Evolutionary conservation across 2,888 invertebrate genomes (phyloP).

Genomic region (Eupithecia pulchellata): DNA sequence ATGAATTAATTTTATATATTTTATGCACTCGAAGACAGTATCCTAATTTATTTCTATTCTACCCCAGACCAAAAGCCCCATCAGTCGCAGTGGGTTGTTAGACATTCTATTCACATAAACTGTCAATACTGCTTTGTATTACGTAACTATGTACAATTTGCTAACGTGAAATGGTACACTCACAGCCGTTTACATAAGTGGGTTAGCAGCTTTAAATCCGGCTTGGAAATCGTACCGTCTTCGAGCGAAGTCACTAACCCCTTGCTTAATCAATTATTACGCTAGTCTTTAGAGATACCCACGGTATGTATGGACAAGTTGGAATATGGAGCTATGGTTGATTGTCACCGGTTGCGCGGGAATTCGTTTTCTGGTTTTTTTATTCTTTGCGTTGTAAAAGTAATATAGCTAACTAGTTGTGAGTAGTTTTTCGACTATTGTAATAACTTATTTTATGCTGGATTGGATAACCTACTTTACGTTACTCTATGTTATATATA

Average conservation of each 20-base stretch:
- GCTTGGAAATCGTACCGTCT: constrained; percentile 3
- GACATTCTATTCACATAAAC: not conserved
- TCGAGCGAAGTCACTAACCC: constrained; percentile 14
- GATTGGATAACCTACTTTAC: too few relatives aligned
- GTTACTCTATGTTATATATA: too few relatives aligned
- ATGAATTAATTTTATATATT: not conserved
- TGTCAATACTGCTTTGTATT: not conserved
- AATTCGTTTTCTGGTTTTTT: not conserved
- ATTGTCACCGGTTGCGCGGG: not conserved
- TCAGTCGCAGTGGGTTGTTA: too few relatives aligned
- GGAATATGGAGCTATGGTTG: not conserved
- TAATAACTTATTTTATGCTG: too few relatives aligned
- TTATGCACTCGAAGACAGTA: not conserved
- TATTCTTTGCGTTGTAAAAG: not conserved
- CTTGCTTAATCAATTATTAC: constrained; percentile 26
- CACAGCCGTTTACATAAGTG: not conserved
- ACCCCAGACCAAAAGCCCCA: too few relatives aligned
- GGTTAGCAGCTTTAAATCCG: constrained; percentile 7
- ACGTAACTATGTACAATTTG: not conserved
- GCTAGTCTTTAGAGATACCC: too few relatives aligned
- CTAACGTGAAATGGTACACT: not conserved
- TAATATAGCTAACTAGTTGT: too few relatives aligned
- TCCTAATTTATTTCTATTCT: too few relatives aligned
- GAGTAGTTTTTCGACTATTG: too few relatives aligned
- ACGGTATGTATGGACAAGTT: not conserved